Percentiles rank a stretch among this genome's conserved stretches.
Conservation (phyloP, 2,888 invertebrate genomes). For the Frankliniella intonsa region DNA sequence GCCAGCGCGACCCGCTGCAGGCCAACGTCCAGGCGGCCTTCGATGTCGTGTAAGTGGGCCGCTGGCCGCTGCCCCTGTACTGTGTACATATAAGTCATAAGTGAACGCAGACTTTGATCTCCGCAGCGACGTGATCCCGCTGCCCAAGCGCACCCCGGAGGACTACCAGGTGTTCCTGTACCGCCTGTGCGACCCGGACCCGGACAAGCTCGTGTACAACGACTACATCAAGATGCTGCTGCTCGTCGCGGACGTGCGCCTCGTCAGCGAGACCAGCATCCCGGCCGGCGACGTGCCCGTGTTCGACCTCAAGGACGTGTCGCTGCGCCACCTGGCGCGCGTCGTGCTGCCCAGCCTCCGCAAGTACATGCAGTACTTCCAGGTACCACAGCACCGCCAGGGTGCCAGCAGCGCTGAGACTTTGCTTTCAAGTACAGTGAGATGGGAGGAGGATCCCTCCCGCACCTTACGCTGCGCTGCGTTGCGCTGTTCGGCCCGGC, state of each 20-base stretch:
- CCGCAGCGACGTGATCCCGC: constrained; percentile 63
- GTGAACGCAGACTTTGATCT: too few species aligned
- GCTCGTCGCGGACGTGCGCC: constrained; percentile 65
- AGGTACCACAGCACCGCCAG: constrained; percentile 46
- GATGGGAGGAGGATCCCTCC: too few species aligned
- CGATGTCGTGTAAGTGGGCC: constrained; percentile 52
- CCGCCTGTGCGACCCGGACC: constrained; percentile 57
- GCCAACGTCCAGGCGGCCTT: constrained; percentile 53
- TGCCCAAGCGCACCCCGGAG: constrained; percentile 61
- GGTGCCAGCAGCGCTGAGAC: neutral
- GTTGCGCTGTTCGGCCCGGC: too few species aligned
- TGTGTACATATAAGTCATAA: too few species aligned
- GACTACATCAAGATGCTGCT: constrained; percentile 66
- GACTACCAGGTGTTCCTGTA: constrained; percentile 65
- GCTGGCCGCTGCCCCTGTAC: constrained; percentile 13
- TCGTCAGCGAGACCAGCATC: constrained; percentile 54
- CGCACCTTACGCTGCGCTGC: too few species aligned
- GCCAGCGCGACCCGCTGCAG: constrained; percentile 55
- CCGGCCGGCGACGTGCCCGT: constrained; percentile 66
- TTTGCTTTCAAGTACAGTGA: too few species aligned
- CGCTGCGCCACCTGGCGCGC: constrained; percentile 60
- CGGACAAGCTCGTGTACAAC: constrained; percentile 61
- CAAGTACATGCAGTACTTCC: constrained; percentile 68
- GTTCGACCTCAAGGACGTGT: constrained; percentile 63
- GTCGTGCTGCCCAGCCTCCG: constrained; percentile 58